Conservation (phyloP, 1,140 invertebrate species). For the Aphelinus certus region DNA sequence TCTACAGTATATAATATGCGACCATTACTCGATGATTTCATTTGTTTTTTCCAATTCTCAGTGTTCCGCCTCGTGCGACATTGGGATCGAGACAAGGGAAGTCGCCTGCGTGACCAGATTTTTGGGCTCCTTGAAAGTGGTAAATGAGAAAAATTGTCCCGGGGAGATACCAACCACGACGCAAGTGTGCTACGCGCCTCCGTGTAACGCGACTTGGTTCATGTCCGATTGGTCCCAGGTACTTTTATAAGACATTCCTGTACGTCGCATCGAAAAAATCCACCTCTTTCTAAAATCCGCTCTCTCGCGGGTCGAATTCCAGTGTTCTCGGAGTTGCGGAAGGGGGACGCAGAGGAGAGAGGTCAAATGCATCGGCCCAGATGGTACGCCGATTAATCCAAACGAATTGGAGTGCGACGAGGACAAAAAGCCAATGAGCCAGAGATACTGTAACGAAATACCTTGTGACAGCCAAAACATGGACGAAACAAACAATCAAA, state of each 20-base stretch:
- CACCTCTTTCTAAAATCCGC: no score
- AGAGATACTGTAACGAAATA: slow-evolving; percentile 71
- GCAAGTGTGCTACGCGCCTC: slow-evolving; percentile 62
- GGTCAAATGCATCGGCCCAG: slow-evolving; percentile 70
- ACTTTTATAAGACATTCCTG: neutral
- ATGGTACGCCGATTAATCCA: slow-evolving; percentile 51
- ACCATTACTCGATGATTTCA: no score
- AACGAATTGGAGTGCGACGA: slow-evolving; percentile 67
- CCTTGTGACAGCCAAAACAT: slow-evolving; percentile 59
- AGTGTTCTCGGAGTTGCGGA: slow-evolving; percentile 70
- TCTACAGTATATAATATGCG: no score
- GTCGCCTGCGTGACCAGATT: slow-evolving; percentile 69
- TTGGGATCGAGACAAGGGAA: slow-evolving; percentile 70
- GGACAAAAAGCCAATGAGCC: slow-evolving; percentile 65
- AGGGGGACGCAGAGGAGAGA: slow-evolving; percentile 71
- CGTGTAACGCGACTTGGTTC: slow-evolving; percentile 71
- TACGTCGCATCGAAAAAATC: no score
- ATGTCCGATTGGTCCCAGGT: slow-evolving; percentile 73
- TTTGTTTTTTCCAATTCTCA: slow-evolving; percentile 44
- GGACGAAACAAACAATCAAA: slow-evolving; percentile 8
- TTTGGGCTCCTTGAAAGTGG: slow-evolving; percentile 55
- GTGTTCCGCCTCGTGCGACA: slow-evolving; percentile 74
- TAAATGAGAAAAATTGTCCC: slow-evolving; percentile 63
- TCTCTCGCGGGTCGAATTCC: slow-evolving; percentile 1
- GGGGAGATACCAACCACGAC: slow-evolving; percentile 59